Evolutionary conservation across 2,888 invertebrate genomes (phyloP), one percentile per base, ranked within the genome.

Genomic region (Oxytorus armatus): DNA sequence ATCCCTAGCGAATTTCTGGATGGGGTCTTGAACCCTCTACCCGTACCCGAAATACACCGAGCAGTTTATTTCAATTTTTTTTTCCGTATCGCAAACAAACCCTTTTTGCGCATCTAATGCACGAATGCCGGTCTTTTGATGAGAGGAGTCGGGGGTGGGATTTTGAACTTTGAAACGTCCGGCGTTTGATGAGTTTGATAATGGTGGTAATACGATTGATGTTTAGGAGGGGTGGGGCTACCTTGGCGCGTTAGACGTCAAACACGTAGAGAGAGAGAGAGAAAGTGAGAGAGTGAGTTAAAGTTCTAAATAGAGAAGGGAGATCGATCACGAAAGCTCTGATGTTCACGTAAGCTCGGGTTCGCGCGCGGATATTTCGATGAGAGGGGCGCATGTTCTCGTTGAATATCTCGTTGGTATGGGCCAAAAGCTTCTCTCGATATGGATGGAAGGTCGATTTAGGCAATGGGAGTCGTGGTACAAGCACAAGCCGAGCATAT

Each of bases 131-230:
- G 47, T 11, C 18, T 47, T 57, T 66, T 42, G 69, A 21, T 14
- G 18, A 14, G 57, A 65, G 39, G 57, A n/a, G n/a, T n/a, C n/a
- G n/a, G n/a, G n/a, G n/a, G n/a, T n/a, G n/a, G n/a, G n/a, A n/a
- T n/a, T n/a, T 72, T 82, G 77, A 66, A 86, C 87, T 89, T 88
- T 88, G 86, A 87, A 88, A 84, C 84, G 82, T 81, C 82, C 79
- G 79, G 61, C 85, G 86, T 87, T 87, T 88, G 89, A 89, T 89
- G 88, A 87, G 84, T 87, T 88, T 85, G 83, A 77, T 85, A 77
- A 89, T 86, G 87, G 85, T 84, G 83, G n/a, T 86, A 88, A 89
- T 85, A 86, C 82, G 80, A 79, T 82, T 82, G 84, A 76, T 73
- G 77, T 70, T 77, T 10, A 8, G 53, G 57, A 21, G 51, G 29